Percentiles rank a stretch among this genome's conserved stretches.
Conservation (phyloP, 2,797 vertebrate species). For the Sebastes itinus region DNA sequence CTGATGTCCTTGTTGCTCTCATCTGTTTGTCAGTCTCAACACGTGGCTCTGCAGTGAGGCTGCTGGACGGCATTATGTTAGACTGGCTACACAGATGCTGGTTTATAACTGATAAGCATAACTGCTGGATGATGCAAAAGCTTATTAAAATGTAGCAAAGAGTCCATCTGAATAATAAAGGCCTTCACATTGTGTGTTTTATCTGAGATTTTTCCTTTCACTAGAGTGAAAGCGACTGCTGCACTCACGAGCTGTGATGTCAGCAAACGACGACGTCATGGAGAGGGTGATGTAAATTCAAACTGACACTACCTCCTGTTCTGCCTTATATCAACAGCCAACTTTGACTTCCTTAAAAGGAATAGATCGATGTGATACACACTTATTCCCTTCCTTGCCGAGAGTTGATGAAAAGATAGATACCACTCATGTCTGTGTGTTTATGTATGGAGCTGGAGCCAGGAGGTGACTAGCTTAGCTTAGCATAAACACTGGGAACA, state of each 20-base stretch:
- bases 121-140: background rate
- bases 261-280: background rate
- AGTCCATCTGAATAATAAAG: background rate
- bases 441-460: background rate
- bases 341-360: background rate
- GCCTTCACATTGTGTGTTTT: background rate
- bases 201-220: background rate
- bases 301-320: background rate
- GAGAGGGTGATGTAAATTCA: background rate
- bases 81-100: background rate
- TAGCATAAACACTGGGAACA: background rate
- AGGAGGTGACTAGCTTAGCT: background rate
- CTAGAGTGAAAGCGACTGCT: background rate
- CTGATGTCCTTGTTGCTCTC: slow-evolving; percentile 1
- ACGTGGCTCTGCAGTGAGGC: slow-evolving; percentile 46
- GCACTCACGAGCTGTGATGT: background rate
- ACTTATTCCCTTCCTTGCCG: background rate
- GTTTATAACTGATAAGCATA: accelerated
- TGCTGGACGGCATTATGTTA: background rate
- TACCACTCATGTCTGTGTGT: background rate
- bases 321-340: background rate
- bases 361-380: background rate
- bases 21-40: slow-evolving; percentile 41
- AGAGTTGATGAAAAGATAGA: background rate
- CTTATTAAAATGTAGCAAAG: background rate